Base-by-base conservation (phyloP, 2,113 vertebrate species). In the Delphinapterus leucas region DNA sequence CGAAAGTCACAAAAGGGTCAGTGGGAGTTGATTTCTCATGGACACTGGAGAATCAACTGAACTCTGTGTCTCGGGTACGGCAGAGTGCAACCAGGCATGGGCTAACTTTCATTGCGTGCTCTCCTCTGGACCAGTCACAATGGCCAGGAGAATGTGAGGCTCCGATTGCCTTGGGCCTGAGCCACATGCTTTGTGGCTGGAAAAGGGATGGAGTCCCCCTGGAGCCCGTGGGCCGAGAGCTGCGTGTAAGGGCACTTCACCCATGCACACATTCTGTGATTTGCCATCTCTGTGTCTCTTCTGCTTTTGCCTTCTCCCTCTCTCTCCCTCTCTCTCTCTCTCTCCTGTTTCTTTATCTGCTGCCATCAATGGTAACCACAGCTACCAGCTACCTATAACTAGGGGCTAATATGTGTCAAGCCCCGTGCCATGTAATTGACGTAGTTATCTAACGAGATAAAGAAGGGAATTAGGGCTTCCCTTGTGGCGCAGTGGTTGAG, bases 41-140 rank as follows among this genome's bases (percentile, higher is more conserved):
- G 58, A 36, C 9, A 4, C 47, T 58, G 14, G 36, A 68, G 10
- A 41, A 90, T 14, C n/a, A 21, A 17, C 6, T 38, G 23, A 33
- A 4, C 4, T n/a, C 23, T 38, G 9, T 20, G 14, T 74, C 26
- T 17, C 8, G 0, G 6, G 5, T 28, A 23, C 47, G 20, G 8
- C 23, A 20, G 38, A 12, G 13, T 31, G 36, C 65, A 58, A 33
- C 18, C 60, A 4, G 10, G 31, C 3, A 4, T 5, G 25, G 38
- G 26, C 36, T 23, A 13, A 47, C 21, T 36, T 44, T 25, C 21
- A 55, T 53, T 8, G 2, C 4, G 21, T 53, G 15, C 38, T 67
- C 21, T n/a, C 18, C 28, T 85, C 88, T 81, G 65, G 33, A 20
- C 65, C 49, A 44, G 20, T 53, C 23, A 36, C 60, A 44, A 3